phyloP scores from a whole-genome alignment of 1,140 invertebrate genomes.

The Trissolcus basalis region DNA sequence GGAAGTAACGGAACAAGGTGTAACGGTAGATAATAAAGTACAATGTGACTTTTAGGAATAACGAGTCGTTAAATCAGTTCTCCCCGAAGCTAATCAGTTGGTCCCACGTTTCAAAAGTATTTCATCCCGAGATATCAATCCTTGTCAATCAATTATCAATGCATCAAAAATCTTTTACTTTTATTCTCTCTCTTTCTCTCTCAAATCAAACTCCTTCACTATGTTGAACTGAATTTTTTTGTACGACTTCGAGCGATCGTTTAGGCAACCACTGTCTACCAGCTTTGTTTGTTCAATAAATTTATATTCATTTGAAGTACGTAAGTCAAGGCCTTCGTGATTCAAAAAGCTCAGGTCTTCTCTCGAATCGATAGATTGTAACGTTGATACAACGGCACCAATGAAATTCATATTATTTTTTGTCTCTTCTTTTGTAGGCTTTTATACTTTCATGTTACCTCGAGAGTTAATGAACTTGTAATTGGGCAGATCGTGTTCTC shows the following conservation, averaged over 20 bases:
- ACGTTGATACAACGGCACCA: no score
- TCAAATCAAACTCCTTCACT: no score
- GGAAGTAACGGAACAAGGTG: constrained; percentile 61
- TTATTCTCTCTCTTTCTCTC: no score
- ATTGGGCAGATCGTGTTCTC: no score
- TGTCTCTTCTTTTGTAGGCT: no score
- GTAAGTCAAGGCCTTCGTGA: constrained; percentile 17
- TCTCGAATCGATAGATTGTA: constrained; percentile 25
- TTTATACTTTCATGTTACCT: no score
- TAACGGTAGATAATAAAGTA: constrained; percentile 64
- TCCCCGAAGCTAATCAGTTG: constrained; percentile 28
- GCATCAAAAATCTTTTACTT: no score
- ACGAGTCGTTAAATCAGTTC: constrained; percentile 34
- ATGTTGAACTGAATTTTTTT: no score
- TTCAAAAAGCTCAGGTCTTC: no score
- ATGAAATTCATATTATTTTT: not conserved
- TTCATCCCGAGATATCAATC: not conserved
- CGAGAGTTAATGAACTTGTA: no score
- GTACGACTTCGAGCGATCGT: no score
- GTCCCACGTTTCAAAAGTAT: constrained; percentile 3
- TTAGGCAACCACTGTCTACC: no score
- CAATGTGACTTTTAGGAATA: constrained; percentile 44
- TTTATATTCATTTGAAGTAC: constrained; percentile 1
- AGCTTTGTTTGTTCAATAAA: not conserved
- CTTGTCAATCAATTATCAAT: not conserved